Evolutionary conservation across 2,797 vertebrate genomes (phyloP), one percentile per base, ranked within the genome.

Genomic region (Melanotaenia parkinsoni): DNA sequence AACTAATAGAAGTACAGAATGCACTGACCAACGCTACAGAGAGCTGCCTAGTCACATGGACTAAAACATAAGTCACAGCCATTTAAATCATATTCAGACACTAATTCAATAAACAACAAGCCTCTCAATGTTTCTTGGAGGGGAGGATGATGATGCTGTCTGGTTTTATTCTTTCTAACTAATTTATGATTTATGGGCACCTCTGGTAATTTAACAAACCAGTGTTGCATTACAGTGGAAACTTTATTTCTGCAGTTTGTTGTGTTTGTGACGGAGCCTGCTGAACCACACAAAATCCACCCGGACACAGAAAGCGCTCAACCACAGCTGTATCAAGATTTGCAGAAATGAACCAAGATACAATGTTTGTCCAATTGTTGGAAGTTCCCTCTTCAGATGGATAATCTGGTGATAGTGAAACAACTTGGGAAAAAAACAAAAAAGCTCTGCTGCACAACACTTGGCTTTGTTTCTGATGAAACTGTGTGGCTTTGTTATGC

Each of bases 401-500:
- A 71, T 85, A 68, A 85, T 85, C 63, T 51, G 70, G 67, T 67
- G 38, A 63, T 60, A 77, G 60, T 7, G 16, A 64, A 66, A 33
- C 70, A 69, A 77, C 70, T 61, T 67, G 40, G 43, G 65, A 3
- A 73, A 74, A 43, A 16, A 64, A 51, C 10, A 38, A 50, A 56
- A 50, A 22, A 1, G 30, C 58, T 57, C 63, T 73, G 67, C 72
- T 20, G 69, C 77, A 57, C 53, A 45, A 5, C 61, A 5, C 77
- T 77, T 72, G 79, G 85, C 84, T 71, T 50, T 0, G 33, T 76
- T 72, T 74, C 79, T 86, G 85, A 85, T 84, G 76, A 87, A 88
- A 88, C 59, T 64, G 79, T 59, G 57, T 38, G 76, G 72, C 80
- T 86, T 79, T 86, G 85, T 84, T 85, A 82, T 87, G 78, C 75